Evolutionary conservation across 2,797 vertebrate species (phyloP).

Genomic region (Synaphobranchus kaupii): DNA sequence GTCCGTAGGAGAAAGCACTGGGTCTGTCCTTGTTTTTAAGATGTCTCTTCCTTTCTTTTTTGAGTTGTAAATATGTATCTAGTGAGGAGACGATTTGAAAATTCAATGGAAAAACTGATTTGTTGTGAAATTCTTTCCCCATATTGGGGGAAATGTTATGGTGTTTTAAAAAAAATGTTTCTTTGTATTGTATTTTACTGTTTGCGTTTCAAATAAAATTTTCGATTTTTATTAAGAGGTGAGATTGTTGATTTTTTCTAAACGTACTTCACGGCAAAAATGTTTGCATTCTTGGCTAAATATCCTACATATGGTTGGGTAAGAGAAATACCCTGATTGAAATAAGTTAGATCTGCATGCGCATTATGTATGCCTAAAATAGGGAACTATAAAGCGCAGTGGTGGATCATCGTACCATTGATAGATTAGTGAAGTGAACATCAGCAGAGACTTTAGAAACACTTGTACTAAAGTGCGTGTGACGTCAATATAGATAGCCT

Average conservation of each 20-base stretch:
- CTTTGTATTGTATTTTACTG: conserved; percentile 64
- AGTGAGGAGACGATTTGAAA: conserved; percentile 66
- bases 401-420: background rate
- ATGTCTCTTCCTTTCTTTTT: conserved; percentile 23
- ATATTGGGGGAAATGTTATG: conserved; percentile 76
- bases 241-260: conserved; percentile 51
- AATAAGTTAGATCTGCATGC: background rate
- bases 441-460: background rate
- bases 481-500: background rate
- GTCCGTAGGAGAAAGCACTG: conserved; percentile 67
- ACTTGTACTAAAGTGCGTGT: background rate
- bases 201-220: conserved; percentile 66
- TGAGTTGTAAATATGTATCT: conserved; percentile 75
- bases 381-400: background rate
- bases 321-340: background rate
- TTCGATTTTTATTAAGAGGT: conserved; percentile 40
- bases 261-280: background rate
- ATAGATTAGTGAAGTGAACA: background rate
- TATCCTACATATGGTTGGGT: background rate
- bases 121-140: conserved; percentile 74
- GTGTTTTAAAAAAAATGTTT: conserved; percentile 51
- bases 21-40: conserved; percentile 38
- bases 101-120: conserved; percentile 62
- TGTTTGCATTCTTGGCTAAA: background rate
- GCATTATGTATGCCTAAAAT: no score